Evolutionary conservation across 37 sponge, comb jelly and placozoan genomes (phyloP), one percentile per base, ranked within the genome.

Genomic region (Bolinopsis microptera): DNA sequence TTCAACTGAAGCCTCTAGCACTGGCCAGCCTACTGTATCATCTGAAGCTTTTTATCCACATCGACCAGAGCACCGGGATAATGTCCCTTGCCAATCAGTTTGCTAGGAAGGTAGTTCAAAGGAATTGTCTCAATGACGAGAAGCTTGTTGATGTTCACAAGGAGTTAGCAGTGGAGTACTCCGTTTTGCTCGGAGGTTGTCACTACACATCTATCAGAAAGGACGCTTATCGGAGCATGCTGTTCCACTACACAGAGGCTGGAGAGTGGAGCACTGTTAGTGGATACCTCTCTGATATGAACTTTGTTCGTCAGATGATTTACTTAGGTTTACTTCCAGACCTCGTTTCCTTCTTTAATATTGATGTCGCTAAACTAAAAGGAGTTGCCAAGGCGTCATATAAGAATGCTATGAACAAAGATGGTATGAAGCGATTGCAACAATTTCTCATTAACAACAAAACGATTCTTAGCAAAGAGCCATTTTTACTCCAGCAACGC

Each of bases 391-490:
- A 86, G 26, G 35, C 26, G 21, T 2, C 90, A 1, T 86, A 86
- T 24, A 86, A 86, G 48, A 86, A 41, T 41, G 16, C 16, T 1
- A 86, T 86, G 90, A 24, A 41, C 3, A 39, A 41, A 41, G 90
- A 86, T 24, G 25, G 61, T 39, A 40, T 41, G 41, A 86, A 86
- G 9, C 37, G 9, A 25, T 33, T 86, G 48, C n/a, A 41, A 9
- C 90, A 86, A n/a, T 86, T 86, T 41, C 90, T 86, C 30, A 86
- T 86, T 5, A 86, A 86, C 90, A 86, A 86, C 90, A 86, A 86
- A 38, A 40, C 36, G 3, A 86, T 86, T n/a, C 35, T 86, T 23
- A 86, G 23, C n/a, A 39, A 86, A 27, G 90, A 86, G 26, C 90
- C 90, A 38, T 86, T 41, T 27, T 27, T 86, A 26, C 90, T 86